Base-by-base conservation (phyloP, 2,113 vertebrate genomes). In the Toxotes jaculatrix region DNA sequence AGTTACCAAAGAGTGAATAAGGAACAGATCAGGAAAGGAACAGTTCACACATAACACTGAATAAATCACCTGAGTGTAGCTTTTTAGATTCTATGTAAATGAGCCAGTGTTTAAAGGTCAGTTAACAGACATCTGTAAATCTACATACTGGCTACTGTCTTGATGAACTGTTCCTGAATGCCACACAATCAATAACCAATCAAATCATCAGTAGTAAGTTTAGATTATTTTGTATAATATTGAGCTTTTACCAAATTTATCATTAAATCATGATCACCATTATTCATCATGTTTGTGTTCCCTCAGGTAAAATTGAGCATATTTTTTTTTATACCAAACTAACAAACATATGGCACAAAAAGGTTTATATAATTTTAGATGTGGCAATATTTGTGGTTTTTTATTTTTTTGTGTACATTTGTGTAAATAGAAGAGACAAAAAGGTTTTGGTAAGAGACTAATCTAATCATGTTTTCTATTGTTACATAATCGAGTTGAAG, bases 351-450 rank as follows among this genome's bases (percentile, higher is more conserved):
- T 14, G 21, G 5, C 23, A 2, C 42, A 57, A 3, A 32, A 17
- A 42, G 7, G 31, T 42, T 31, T 3, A 14, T 34, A 3, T 71
- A 4, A 36, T 27, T 42, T 21, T 40, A 45, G 3, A 7, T 74
- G 49, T 27, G 27, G 27, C 13, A 59, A 63, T 55, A 19, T 67
- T 34, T 72, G 14, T 61, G 5, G 47, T 16, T 64, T 69, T 55
- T 36, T 70, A 17, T 59, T 45, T 72, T 70, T 68, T 61, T 77
- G 42, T 79, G 80, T 83, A 87, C 42, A 79, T 82, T 79, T 86
- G 51, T 86, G 32, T 63, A 69, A 40, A 66, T 59, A 78, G 14
- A 63, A 47, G 38, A 53, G 32, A 38, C 43, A 5, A 60, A 77
- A 53, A 36, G 1, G 36, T 55, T 68, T 74, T 74, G 23, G 4